Percentiles rank a stretch among this genome's conserved stretches.
Evolutionary conservation across 2,797 vertebrate genomes (phyloP).

Genomic region (Enteromius thamalakanensis): DNA sequence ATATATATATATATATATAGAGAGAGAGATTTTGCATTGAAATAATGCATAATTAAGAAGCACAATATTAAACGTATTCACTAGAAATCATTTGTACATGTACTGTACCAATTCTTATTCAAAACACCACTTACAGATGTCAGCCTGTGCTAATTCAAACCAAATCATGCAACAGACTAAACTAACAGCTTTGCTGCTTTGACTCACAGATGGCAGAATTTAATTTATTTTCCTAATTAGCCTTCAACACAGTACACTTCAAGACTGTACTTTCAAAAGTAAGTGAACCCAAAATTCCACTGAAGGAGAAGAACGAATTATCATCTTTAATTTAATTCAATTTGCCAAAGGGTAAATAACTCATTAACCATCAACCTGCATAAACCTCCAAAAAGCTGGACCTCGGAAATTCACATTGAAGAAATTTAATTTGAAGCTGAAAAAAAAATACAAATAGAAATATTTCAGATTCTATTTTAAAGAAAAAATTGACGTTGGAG

Average conservation of each 20-base stretch:
- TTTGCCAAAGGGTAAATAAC: neutral
- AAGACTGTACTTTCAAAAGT: neutral
- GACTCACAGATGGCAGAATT: constrained; percentile 8
- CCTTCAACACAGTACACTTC: neutral
- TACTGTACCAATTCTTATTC: neutral
- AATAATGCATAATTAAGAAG: neutral
- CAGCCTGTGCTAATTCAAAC: constrained; percentile 1
- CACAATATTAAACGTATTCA: neutral
- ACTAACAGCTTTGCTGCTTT: constrained; percentile 1
- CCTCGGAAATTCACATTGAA: neutral
- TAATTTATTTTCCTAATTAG: neutral
- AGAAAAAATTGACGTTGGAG: neutral
- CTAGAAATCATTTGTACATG: neutral
- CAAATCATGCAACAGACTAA: constrained; percentile 1
- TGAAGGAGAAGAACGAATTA: neutral
- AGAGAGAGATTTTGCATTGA: neutral
- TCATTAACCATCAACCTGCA: neutral
- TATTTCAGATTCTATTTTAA: neutral
- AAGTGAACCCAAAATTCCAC: neutral
- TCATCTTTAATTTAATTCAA: neutral
- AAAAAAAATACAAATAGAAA: neutral
- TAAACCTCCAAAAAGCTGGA: no score
- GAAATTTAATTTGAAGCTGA: neutral
- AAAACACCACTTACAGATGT: constrained; percentile 2
- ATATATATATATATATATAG: no score